A percentile compares a stretch with the other conserved stretches of the same genome.
Conservation (phyloP, 2,888 invertebrate species). For the Pelosia muscerda region DNA sequence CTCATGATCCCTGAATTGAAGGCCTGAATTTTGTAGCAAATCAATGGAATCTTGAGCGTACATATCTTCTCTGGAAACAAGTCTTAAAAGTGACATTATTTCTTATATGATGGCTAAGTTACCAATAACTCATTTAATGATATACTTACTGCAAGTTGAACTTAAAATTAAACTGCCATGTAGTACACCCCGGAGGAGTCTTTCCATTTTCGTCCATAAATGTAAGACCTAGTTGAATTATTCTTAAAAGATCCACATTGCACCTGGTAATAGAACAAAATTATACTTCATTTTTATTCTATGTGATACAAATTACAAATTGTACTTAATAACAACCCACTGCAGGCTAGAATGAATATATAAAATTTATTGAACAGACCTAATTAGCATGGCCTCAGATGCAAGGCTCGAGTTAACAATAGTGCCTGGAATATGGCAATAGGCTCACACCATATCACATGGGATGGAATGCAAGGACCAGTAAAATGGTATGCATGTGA, state of each 20-base stretch:
- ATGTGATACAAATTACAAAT: not conserved
- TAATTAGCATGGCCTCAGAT: no score
- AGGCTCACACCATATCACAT: no score
- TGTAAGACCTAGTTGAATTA: constrained; percentile 98
- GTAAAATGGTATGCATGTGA: no score
- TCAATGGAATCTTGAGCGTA: constrained; percentile 99
- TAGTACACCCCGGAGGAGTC: constrained; percentile 96
- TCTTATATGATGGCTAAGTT: constrained; percentile 22
- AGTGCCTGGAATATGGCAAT: no score
- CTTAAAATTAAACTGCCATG: constrained; percentile 99
- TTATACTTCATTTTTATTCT: not conserved
- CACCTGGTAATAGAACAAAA: constrained; percentile 83
- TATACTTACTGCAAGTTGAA: constrained; percentile 96
- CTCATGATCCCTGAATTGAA: constrained; percentile 99
- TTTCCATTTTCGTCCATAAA: constrained; percentile 99
- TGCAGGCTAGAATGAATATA: no score
- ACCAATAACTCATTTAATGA: constrained; percentile 11
- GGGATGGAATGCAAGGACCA: no score
- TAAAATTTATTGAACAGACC: no score
- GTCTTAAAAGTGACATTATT: constrained; percentile 29
- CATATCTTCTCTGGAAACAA: constrained; percentile 95
- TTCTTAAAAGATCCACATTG: constrained; percentile 98
- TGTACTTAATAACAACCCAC: no score
- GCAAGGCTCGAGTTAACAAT: no score
- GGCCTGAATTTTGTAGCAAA: constrained; percentile 97